phyloP scores from a whole-genome alignment of 1,140 invertebrate species.

The Trinorchestia longiramus region DNA sequence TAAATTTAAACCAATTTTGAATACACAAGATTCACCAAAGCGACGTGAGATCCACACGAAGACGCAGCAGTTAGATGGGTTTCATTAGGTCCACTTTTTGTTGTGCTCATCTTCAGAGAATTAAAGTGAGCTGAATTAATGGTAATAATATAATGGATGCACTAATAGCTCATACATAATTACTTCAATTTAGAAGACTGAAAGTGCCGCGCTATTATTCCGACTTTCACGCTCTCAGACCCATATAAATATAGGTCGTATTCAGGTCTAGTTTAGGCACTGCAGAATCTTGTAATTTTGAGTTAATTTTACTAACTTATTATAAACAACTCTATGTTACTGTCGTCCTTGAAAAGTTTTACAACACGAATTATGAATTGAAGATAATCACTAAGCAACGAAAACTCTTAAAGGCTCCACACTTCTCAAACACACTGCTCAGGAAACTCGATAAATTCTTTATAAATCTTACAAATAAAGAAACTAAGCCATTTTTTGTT shows the following conservation, averaged over 20 bases:
- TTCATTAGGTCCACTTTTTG: background rate
- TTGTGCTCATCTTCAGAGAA: background rate
- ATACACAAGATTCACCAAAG: too few relatives aligned
- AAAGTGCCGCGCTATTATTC: background rate
- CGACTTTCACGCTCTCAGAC: background rate
- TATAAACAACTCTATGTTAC: background rate
- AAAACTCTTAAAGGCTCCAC: background rate
- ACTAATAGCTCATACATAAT: background rate
- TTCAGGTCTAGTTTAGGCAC: background rate
- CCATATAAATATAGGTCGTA: background rate
- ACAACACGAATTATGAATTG: background rate
- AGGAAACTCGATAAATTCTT: background rate
- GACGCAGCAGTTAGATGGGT: background rate
- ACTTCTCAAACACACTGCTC: background rate
- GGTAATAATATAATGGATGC: background rate
- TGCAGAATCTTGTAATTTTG: background rate
- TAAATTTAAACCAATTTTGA: too few relatives aligned
- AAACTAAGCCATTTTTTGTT: background rate
- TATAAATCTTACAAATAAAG: background rate
- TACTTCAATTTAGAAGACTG: background rate
- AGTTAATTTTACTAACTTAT: background rate
- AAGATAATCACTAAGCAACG: background rate
- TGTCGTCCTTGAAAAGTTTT: background rate
- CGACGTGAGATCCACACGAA: background rate
- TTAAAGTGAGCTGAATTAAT: background rate